phyloP scores from a whole-genome alignment of 2,888 invertebrate species.

The Drosophila pegasa region DNA sequence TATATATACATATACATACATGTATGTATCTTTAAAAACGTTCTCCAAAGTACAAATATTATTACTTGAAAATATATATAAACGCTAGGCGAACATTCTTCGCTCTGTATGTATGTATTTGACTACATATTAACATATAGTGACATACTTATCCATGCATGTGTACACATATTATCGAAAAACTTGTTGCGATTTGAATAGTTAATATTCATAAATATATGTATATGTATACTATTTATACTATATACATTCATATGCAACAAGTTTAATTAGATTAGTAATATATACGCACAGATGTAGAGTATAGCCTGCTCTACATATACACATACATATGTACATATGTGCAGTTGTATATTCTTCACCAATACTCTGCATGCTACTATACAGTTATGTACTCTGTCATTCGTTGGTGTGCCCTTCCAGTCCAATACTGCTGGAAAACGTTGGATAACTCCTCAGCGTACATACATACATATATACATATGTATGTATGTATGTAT shows the following conservation, averaged over 20 bases:
- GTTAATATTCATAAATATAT: neutral
- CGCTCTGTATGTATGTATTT: neutral
- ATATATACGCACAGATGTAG: neutral
- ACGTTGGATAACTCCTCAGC: constrained; percentile 4
- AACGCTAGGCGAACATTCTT: neutral
- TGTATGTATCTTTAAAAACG: neutral
- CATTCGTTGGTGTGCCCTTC: constrained; percentile 10
- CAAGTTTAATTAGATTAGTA: constrained; percentile 4
- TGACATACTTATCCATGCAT: constrained; percentile 5
- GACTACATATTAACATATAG: neutral
- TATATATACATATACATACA: neutral
- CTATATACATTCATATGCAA: neutral
- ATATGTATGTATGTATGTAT: too few species aligned
- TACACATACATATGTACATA: neutral
- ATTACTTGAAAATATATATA: neutral
- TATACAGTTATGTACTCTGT: neutral
- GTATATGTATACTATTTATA: neutral
- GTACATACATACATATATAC: neutral
- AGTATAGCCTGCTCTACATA: neutral
- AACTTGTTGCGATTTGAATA: constrained; percentile 19
- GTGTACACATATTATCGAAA: neutral
- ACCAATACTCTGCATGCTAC: neutral
- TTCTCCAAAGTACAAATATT: too few species aligned
- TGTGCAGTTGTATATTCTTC: neutral
- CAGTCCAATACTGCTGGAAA: constrained; percentile 17